phyloP scores from a whole-genome alignment of 2,113 vertebrate species.

The Lates calcarifer region DNA sequence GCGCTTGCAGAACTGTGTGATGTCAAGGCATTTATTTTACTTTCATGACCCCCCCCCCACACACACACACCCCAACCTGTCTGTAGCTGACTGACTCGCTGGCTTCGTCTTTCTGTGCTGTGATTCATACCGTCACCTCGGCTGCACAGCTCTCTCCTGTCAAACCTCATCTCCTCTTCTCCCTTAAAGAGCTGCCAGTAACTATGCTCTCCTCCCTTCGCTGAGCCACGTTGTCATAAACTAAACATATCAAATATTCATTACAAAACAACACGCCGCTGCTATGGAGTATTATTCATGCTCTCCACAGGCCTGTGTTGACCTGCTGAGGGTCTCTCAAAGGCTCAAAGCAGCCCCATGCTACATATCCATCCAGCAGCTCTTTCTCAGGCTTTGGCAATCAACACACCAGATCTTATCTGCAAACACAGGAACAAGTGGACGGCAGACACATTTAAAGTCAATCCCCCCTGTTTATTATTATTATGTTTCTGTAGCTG shows the following conservation, averaged over 20 bases:
- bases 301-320: neutral
- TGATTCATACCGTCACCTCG: constrained; percentile 47
- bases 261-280: constrained; percentile 8
- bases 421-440: constrained; percentile 11
- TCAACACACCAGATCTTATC: constrained; percentile 8
- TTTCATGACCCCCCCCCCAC: neutral
- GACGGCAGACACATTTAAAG: constrained; percentile 15
- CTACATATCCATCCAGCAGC: neutral
- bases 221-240: constrained; percentile 35
- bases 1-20: neutral
- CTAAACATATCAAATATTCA: constrained; percentile 74
- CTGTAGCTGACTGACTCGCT: neutral
- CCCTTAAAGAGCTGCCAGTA: constrained; percentile 51
- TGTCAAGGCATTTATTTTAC: constrained; percentile 16
- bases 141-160: constrained; percentile 33
- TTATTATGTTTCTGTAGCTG: no score
- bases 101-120: neutral
- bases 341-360: neutral
- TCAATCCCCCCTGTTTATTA: neutral
- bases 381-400: neutral
- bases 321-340: constrained; percentile 2
- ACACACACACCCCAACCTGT: neutral
- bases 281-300: constrained; percentile 25
- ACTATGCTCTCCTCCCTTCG: constrained; percentile 6
- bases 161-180: constrained; percentile 42